Conservation (phyloP, 2,888 invertebrate genomes). For the Thereva unica region DNA sequence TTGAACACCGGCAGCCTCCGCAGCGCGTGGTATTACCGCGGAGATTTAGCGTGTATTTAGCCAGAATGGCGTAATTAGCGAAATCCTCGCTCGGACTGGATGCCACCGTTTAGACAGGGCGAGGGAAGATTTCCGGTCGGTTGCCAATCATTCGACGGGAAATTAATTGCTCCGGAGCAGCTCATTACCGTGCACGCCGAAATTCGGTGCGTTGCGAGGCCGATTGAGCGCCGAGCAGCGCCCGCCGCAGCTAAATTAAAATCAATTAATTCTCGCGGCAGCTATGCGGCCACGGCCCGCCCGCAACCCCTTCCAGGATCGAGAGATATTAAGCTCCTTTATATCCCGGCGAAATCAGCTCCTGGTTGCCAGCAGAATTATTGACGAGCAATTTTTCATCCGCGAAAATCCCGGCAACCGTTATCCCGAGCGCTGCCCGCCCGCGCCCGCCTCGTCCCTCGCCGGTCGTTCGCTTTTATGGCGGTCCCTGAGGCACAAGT, state of each 20-base stretch:
- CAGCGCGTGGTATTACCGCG: no score
- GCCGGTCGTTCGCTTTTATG: neutral
- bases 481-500: neutral
- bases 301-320: neutral
- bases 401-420: slow-evolving; percentile 24
- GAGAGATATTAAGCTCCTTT: slow-evolving; percentile 18
- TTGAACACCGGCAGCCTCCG: no score
- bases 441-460: neutral
- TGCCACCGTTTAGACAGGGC: slow-evolving; percentile 4
- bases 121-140: slow-evolving; percentile 36
- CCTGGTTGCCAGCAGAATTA: slow-evolving; percentile 26
- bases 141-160: slow-evolving; percentile 40
- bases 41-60: no score
- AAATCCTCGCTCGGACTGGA: neutral
- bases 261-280: slow-evolving; percentile 41
- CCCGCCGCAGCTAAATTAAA: slow-evolving; percentile 37
- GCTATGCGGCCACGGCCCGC: slow-evolving; percentile 16
- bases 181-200: slow-evolving; percentile 32
- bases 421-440: slow-evolving; percentile 6
- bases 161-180: slow-evolving; percentile 39
- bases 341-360: slow-evolving; percentile 16
- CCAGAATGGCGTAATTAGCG: slow-evolving; percentile 27
- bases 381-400: slow-evolving; percentile 34
- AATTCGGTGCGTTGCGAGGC: slow-evolving; percentile 24
- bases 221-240: slow-evolving; percentile 15